Evolutionary conservation across 2,888 invertebrate species (phyloP), one percentile per base, ranked within the genome.

Genomic region (Arrhopalites spinosus): DNA sequence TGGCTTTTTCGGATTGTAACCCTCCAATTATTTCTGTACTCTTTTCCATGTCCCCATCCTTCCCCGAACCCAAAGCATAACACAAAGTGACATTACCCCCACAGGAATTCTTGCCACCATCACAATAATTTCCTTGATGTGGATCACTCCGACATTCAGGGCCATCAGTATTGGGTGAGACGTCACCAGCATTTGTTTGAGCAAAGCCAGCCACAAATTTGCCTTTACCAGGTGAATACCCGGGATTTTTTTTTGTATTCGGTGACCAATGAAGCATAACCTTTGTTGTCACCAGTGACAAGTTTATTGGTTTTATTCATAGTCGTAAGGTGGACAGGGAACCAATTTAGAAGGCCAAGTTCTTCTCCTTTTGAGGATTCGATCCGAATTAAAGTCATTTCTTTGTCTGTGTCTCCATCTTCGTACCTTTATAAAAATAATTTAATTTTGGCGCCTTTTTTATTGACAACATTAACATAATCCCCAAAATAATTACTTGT

Each of bases 101-200:
- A n/a, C 17, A 15, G 2, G 3, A 5, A 15, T 3, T 3, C 3
- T 50, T n/a, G 3, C n/a, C 17, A 15, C 8, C 50, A n/a, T 15
- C n/a, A n/a, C 50, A 50, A 5, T 15, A n/a, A 3, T n/a, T 15
- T 5, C 50, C 50, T 8, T 13, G 2, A 50, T 50, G 2, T 5
- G 15, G 2, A n/a, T 15, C 17, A 3, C 8, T 3, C 8, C 50
- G 15, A 50, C 50, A 50, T 17, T 50, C 15, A 15, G 50, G 50
- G 3, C 50, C 50, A n/a, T 50, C 50, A 15, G 50, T 50, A 15
- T 50, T 64, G 17, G 73, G 73, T 5, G 45, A 61, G 0, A 73
- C 76, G 45, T 78, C 78, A n/a, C 78, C 78, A 27, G 77, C 68
- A 73, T 78, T 78, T 17, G 72, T 15, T 15, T 74, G 61, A 29